Percentiles rank a stretch among this genome's conserved stretches.
Evolutionary conservation across 2,113 vertebrate species (phyloP).

Genomic region (Himantopus leucocephalus): DNA sequence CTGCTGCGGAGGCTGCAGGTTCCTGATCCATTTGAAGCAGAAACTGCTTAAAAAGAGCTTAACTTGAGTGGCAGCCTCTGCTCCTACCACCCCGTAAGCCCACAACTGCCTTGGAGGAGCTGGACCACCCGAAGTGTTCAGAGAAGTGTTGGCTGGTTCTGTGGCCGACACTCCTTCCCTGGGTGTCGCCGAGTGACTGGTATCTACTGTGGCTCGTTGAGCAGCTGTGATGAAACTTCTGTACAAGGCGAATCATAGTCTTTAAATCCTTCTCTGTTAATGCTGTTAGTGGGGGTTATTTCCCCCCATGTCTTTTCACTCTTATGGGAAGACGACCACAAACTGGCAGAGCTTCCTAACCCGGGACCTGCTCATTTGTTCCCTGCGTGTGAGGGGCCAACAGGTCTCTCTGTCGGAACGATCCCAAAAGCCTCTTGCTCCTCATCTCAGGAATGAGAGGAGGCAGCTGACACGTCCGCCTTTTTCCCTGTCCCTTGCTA

Average conservation of each 20-base stretch:
- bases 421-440: not conserved
- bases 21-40: not conserved
- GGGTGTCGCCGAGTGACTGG: rapidly evolving
- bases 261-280: not conserved
- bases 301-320: not conserved
- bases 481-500: not conserved
- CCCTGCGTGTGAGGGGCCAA: not conserved
- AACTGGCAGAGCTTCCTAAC: not conserved
- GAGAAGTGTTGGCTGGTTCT: not conserved
- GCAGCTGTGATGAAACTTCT: not conserved
- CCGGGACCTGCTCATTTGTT: not conserved
- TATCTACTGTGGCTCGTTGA: not conserved
- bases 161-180: not conserved
- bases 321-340: not conserved
- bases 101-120: not conserved
- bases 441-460: not conserved
- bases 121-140: not conserved
- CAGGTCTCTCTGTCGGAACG: not conserved
- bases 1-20: not conserved
- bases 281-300: not conserved
- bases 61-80: not conserved
- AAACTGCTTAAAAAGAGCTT: not conserved
- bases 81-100: not conserved
- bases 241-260: not conserved
- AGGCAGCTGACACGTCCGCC: not conserved